Evolutionary conservation across 2,888 invertebrate genomes (phyloP).

Genomic region (Cantharis rufa): DNA sequence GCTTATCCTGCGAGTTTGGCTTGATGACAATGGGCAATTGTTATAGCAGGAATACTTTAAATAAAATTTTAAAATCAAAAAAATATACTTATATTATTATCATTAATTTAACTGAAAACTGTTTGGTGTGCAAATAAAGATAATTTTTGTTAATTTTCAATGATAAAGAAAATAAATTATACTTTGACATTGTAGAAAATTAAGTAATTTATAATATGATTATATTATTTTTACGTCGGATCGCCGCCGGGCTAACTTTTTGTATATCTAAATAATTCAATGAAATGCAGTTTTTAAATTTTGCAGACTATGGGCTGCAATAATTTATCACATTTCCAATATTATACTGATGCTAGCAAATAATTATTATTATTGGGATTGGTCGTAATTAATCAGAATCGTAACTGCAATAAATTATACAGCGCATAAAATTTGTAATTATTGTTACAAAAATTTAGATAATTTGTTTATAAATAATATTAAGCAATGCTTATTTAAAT

Average conservation of each 20-base stretch:
- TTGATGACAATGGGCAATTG: too few species aligned
- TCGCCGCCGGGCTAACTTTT: not conserved
- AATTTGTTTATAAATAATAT: not conserved
- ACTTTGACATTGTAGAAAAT: not conserved
- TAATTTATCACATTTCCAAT: not conserved
- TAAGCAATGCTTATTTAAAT: too few species aligned
- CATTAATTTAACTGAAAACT: not conserved
- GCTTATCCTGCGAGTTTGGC: too few species aligned
- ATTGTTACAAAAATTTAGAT: not conserved
- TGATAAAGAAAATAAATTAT: not conserved
- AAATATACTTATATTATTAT: not conserved
- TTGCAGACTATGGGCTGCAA: not conserved
- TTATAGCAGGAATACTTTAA: too few species aligned
- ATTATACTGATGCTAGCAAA: not conserved
- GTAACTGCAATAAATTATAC: not conserved
- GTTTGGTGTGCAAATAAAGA: not conserved
- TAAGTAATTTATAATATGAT: not conserved
- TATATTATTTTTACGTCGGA: not conserved
- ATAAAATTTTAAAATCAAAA: not conserved
- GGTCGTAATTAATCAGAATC: not conserved
- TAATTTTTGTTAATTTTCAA: not conserved
- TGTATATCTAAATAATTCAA: not conserved
- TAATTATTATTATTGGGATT: not conserved
- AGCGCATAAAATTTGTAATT: not conserved
- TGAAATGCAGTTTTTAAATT: not conserved